These are phyloP conservation scores for Amblyjoppa proteus DNA, from an alignment of 2,888 invertebrate species.

Conservation along the genomic window DNA sequence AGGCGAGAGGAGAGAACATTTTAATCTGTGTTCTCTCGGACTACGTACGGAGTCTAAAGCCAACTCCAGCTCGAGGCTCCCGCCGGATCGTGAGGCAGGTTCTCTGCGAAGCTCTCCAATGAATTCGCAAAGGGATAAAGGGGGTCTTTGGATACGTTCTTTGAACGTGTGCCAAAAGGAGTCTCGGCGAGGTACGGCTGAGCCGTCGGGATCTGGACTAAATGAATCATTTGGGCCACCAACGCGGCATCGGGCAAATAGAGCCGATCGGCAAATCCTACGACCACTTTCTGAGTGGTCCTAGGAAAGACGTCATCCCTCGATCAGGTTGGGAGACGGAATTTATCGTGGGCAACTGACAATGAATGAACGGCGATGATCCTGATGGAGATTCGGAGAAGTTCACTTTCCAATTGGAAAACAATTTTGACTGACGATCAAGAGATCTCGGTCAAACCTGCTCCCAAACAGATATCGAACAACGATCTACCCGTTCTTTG, in stretches of 20 bases:
- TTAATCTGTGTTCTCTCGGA: slow-evolving; percentile 47
- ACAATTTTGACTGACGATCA: too few species aligned
- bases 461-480: too few species aligned
- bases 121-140: neutral
- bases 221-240: neutral
- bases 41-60: neutral
- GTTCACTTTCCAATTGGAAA: too few species aligned
- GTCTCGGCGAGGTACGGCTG: neutral
- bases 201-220: neutral
- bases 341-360: too few species aligned
- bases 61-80: neutral
- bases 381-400: too few species aligned
- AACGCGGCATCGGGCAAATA: neutral
- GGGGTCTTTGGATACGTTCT: neutral
- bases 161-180: neutral
- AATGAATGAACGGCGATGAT: too few species aligned
- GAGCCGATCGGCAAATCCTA: neutral
- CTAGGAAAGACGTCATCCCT: neutral
- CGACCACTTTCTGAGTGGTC: neutral
- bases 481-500: neutral
- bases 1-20: slow-evolving; percentile 41
- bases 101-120: neutral
- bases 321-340: neutral
- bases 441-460: too few species aligned
- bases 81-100: neutral